phyloP scores from a whole-genome alignment of 2,113 vertebrate genomes.

The Archocentrus centrarchus region DNA sequence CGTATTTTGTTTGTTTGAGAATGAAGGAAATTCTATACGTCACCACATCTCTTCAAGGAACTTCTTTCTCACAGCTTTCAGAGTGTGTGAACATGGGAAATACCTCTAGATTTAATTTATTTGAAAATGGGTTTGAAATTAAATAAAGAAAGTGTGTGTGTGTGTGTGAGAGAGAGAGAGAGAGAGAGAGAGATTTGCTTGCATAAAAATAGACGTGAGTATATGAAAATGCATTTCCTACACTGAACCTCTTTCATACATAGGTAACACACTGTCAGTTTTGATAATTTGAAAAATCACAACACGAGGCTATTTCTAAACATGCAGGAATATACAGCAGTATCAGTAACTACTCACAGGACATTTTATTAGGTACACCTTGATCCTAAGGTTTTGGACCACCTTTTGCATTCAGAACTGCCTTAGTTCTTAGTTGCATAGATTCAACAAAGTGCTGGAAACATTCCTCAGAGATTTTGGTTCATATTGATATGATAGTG shows the following conservation, averaged over 20 bases:
- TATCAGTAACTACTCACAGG: background rate
- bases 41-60: background rate
- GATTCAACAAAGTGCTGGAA: background rate
- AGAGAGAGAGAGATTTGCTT: background rate
- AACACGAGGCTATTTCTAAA: background rate
- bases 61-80: constrained; percentile 14
- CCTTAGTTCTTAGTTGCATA: background rate
- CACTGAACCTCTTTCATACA: background rate
- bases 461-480: background rate
- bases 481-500: no score
- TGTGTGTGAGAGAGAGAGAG: no score
- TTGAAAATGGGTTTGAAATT: constrained; percentile 20
- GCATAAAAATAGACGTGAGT: background rate
- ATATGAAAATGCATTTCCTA: background rate
- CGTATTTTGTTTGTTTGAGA: background rate
- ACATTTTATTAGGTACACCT: background rate
- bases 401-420: background rate
- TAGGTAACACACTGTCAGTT: background rate
- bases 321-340: background rate
- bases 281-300: background rate
- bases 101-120: constrained; percentile 13
- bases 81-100: constrained; percentile 10
- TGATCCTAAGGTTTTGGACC: background rate
- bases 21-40: background rate
- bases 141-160: background rate